Evolutionary conservation across 2,888 invertebrate species (phyloP), one percentile per base, ranked within the genome.

Genomic region (Amiota minor): DNA sequence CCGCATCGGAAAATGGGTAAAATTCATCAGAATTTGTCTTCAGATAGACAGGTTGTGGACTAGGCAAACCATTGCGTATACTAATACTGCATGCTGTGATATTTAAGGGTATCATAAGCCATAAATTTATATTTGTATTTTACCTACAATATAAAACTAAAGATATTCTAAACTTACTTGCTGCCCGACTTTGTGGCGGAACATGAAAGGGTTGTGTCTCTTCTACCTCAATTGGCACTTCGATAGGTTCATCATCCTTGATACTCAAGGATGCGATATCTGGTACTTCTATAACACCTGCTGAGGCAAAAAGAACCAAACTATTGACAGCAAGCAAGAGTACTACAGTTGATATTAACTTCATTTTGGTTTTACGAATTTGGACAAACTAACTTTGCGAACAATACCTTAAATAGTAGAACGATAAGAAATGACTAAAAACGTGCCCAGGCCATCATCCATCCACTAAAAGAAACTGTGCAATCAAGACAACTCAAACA

Each of bases 31-130:
- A 84, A 8, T 90, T 87, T 1, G 90, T 87, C 72, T 88, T 88
- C 9, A 93, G 79, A 75, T 92, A 91, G 18, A 94, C 90, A 0
- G 93, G 93, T 81, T 93, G 92, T 0, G 93, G 93, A 64, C 92
- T 78, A 9, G 78, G 83, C 46, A 88, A 74, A n/a, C 81, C 82
- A 74, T 83, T 77, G n/a, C 83, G 81, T 70, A 88, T 80, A 10
- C 78, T 78, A 16, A 88, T 79, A 65, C 72, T 80, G 73, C 88
- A 87, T 16, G 70, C 87, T 87, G 23, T 14, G 35, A 46, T 3
- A 14, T 14, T 9, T 35, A n/a, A 62, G 59, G 35, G 1, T 65
- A 64, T 8, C 4, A 47, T 10, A 45, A 3, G 45, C 53, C 14
- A 56, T 35, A 56, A 46, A 11, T n/a, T 23, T 20, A 65, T 12